Evolutionary conservation across 2,797 vertebrate species (phyloP), one percentile per base, ranked within the genome.

Genomic region (Tarsius wallacei): DNA sequence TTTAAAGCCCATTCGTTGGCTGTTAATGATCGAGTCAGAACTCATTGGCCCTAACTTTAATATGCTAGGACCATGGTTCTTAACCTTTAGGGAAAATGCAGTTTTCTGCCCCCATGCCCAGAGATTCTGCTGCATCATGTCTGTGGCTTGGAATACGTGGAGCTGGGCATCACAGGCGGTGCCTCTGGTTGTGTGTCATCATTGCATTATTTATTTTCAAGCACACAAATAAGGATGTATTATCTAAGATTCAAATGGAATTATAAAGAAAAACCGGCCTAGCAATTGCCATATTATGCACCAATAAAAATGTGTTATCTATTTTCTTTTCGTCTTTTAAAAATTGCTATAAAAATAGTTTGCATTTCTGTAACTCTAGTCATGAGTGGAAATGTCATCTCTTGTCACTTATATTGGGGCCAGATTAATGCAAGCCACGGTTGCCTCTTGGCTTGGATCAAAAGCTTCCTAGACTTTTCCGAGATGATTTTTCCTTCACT

Each of bases 331-430:
- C 5, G 28, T 64, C 51, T 87, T 88, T 90, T 87, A 93, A 90
- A 95, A 90, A 93, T 11, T 76, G 21, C 64, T 90, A 13, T 74
- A 66, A 77, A 92, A 87, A 55, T 64, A 55, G 22, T 57, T 90
- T 24, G 0, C 6, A 90, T 90, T 90, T 93, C 66, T 94, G 0
- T 76, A 61, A 80, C 12, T 73, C 2, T 91, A 84, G 15, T 87
- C n/a, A 82, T 88, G 80, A 91, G 80, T 87, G 61, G 47, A 76
- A 86, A 82, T 92, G 61, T 63, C 47, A 84, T 87, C 47, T 85
- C 53, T 59, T 87, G 1, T 87, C 26, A 57, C 26, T 33, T 66
- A 61, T 42, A 33, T 61, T 74, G 51, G 82, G 94, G 55, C 4
- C 8, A 36, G 51, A 83, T 93, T 86, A 77, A 53, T 13, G 14